A percentile compares a stretch with the other conserved stretches of the same genome.
These are phyloP conservation scores for Ammodytes dubius DNA, from an alignment of 2,113 vertebrate genomes.

Conservation along the genomic window DNA sequence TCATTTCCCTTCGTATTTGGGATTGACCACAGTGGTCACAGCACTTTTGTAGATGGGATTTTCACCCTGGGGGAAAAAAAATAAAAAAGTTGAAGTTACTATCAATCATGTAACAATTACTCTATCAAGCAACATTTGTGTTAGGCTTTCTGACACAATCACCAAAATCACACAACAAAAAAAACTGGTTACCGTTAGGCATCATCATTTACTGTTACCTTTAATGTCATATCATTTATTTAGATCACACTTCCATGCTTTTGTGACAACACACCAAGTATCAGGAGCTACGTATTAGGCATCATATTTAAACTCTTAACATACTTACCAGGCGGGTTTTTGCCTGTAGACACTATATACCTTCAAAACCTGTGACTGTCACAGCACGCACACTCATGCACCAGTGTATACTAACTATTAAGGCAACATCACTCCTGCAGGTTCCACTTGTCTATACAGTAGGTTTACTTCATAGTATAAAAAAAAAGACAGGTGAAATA, in stretches of 20 bases:
- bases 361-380: neutral
- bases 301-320: neutral
- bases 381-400: conserved; percentile 75
- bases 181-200: neutral
- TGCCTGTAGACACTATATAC: neutral
- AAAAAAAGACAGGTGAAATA: neutral
- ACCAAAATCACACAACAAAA: conserved; percentile 4
- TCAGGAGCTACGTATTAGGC: neutral
- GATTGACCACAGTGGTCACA: conserved; percentile 98
- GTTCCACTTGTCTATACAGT: neutral
- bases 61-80: conserved; percentile 89
- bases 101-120: neutral
- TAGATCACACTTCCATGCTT: conserved; percentile 62
- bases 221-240: neutral
- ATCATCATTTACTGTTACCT: neutral
- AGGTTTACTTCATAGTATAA: neutral
- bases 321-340: conserved; percentile 30
- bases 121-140: neutral
- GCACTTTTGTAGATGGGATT: conserved; percentile 99
- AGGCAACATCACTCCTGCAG: neutral
- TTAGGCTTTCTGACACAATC: conserved; percentile 6
- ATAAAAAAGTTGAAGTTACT: conserved; percentile 7
- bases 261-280: conserved; percentile 20
- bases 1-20: conserved; percentile 99
- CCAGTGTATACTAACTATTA: neutral